Percentiles rank a stretch among this genome's conserved stretches.
These are phyloP conservation scores for Crematogaster levior DNA, from an alignment of 2,888 invertebrate species.

Conservation along the genomic window DNA sequence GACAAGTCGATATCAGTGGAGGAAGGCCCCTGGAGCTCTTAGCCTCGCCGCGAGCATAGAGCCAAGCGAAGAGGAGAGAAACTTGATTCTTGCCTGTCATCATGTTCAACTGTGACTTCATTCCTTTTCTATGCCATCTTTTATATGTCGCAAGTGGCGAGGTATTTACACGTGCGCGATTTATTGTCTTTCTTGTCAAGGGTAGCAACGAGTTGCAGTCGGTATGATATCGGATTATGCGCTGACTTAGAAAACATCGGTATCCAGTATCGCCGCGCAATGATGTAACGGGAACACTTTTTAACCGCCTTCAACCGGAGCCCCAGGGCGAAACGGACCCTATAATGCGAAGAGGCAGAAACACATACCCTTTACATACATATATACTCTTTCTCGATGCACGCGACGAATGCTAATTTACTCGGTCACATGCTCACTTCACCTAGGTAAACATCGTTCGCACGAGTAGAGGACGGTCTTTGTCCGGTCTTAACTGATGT, in stretches of 20 bases:
- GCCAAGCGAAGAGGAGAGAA: conserved; percentile 15
- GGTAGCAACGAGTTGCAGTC: conserved; percentile 21
- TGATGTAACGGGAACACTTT: conserved; percentile 76
- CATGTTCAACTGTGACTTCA: conserved; percentile 40
- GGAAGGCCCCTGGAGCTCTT: conserved; percentile 63
- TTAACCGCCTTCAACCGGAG: conserved; percentile 53
- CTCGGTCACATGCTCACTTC: conserved; percentile 42
- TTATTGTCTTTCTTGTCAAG: conserved; percentile 46
- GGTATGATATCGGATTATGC: conserved; percentile 78
- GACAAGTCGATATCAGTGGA: conserved; percentile 70
- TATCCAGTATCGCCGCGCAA: conserved; percentile 77
- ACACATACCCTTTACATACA: no score
- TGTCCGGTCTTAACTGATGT: conserved; percentile 16
- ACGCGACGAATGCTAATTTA: conserved; percentile 65
- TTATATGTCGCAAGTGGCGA: conserved; percentile 29
- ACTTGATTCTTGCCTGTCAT: conserved; percentile 41
- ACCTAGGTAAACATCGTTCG: conserved; percentile 54
- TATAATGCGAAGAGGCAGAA: conserved; percentile 53
- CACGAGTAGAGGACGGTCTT: conserved; percentile 32
- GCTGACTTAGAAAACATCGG: conserved; percentile 81
- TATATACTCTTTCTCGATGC: conserved; percentile 67
- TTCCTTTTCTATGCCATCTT: conserved; percentile 13
- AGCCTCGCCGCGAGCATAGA: conserved; percentile 19
- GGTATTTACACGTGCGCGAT: conserved; percentile 45
- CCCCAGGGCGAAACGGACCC: conserved; percentile 65